Evolutionary conservation across 2,797 vertebrate species (phyloP), one percentile per base, ranked within the genome.

Genomic region (Chelidonichthys spinosus): DNA sequence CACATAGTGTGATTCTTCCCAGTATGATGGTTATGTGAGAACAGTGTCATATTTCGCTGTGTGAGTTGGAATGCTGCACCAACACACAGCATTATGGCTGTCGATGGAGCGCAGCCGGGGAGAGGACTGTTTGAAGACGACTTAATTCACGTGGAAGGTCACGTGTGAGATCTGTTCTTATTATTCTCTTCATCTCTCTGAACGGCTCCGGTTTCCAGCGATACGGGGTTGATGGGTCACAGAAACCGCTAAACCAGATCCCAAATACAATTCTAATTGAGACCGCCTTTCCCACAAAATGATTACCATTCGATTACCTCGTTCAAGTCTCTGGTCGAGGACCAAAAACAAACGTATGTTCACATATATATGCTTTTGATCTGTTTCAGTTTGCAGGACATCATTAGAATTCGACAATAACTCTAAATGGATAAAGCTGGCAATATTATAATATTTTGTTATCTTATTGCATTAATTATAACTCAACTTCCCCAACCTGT

Each of bases 131-230:
- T 62, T 70, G 39, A 62, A 32, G 47, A 61, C 14, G 0, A 25
- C 15, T 74, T 37, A 54, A 64, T 77, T 67, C 68, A 72, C 59
- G 62, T 70, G n/a, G 82, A 74, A 85, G 78, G 76, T 87, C 83
- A 79, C 43, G 18, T 53, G 63, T 60, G 62, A 69, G 44, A 81
- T 83, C 71, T 32, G 33, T 72, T 72, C 11, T 33, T 2, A 25
- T 52, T 36, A 11, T 8, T 42, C 49, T 15, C 42, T 44, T 40
- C 14, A 18, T 62, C 7, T 10, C 14, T 77, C 1, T 15, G n/a
- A 62, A 53, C 1, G 8, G 17, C 58, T 65, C 46, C n/a, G 17
- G 9, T 65, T 53, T 62, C 65, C 39, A 40, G 6, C 18, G 6
- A 53, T 65, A 40, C 2, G 2, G 7, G 11, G 18, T 76, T 69